These are phyloP conservation scores for Hirudo medicinalis DNA, from an alignment of 1,140 invertebrate species.

Conservation along the genomic window DNA sequence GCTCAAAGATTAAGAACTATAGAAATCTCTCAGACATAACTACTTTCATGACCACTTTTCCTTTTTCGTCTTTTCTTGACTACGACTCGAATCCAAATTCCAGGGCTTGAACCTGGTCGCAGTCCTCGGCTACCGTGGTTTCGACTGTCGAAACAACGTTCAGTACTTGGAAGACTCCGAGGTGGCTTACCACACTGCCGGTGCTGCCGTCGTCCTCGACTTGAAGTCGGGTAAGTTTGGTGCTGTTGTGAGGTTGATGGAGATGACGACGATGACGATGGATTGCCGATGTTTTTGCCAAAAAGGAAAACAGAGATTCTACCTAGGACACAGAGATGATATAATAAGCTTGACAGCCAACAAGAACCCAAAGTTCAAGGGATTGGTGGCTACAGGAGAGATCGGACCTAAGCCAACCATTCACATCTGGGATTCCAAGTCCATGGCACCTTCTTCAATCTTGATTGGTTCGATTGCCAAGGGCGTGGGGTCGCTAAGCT, in stretches of 20 bases:
- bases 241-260: too few relatives aligned
- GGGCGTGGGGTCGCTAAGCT: conserved; percentile 38
- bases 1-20: too few relatives aligned
- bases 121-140: conserved; percentile 41
- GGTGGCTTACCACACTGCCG: conserved; percentile 41
- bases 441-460: conserved; percentile 37
- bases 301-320: conserved; percentile 40
- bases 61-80: too few relatives aligned
- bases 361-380: conserved; percentile 37
- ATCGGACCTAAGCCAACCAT: conserved; percentile 33
- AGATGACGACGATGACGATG: neutral
- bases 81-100: neutral
- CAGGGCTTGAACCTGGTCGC: conserved; percentile 39
- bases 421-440: conserved; percentile 39
- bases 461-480: conserved; percentile 30
- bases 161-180: conserved; percentile 36
- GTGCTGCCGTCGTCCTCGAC: conserved; percentile 40
- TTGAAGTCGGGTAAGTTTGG: conserved; percentile 31
- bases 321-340: conserved; percentile 41
- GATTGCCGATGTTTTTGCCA: neutral
- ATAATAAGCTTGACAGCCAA: conserved; percentile 41
- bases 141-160: conserved; percentile 41
- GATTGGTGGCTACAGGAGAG: conserved; percentile 39
- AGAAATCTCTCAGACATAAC: too few relatives aligned
- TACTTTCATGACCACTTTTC: too few relatives aligned